Conservation (phyloP, 2,797 vertebrate genomes). For the Lagocephalus sceleratus region DNA sequence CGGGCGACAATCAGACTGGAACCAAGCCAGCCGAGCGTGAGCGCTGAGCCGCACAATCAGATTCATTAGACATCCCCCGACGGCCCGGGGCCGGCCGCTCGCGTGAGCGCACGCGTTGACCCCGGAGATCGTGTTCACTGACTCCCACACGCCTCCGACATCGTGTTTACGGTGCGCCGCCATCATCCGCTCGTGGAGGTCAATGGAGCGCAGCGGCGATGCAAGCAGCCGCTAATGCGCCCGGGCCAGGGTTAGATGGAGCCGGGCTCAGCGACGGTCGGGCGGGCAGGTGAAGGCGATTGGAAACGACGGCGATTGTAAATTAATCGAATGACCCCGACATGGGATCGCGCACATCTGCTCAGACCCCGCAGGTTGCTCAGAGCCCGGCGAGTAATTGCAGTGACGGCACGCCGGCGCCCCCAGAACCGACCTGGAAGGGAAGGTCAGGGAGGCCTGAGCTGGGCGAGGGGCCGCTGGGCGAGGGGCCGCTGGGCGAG, state of each 20-base stretch:
- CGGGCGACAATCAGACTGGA: constrained; percentile 34
- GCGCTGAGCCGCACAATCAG: constrained; percentile 17
- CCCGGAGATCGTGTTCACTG: constrained; percentile 42
- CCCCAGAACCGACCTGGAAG: constrained; percentile 30
- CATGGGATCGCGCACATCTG: constrained; percentile 75
- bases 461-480: constrained; percentile 12
- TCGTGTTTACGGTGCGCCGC: constrained; percentile 52
- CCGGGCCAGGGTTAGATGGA: constrained; percentile 78
- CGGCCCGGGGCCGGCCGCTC: constrained; percentile 8
- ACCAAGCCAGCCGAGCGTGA: constrained; percentile 23
- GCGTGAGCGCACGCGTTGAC: constrained; percentile 25
- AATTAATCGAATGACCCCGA: constrained; percentile 81
- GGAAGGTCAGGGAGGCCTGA: constrained; percentile 21
- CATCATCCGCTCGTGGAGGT: constrained; percentile 68
- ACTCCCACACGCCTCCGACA: constrained; percentile 43
- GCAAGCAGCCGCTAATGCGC: constrained; percentile 72
- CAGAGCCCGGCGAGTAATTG: constrained; percentile 54
- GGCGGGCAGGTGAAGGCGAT: constrained; percentile 68
- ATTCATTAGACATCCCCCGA: constrained; percentile 26
- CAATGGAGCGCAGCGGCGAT: constrained; percentile 74
- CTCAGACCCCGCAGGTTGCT: constrained; percentile 63
- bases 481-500: too few relatives aligned
- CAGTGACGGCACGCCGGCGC: constrained; percentile 31
- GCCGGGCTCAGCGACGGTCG: constrained; percentile 70
- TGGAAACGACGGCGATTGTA: constrained; percentile 73